Conservation (phyloP, 2,888 invertebrate genomes). For the Ochropacha duplaris region DNA sequence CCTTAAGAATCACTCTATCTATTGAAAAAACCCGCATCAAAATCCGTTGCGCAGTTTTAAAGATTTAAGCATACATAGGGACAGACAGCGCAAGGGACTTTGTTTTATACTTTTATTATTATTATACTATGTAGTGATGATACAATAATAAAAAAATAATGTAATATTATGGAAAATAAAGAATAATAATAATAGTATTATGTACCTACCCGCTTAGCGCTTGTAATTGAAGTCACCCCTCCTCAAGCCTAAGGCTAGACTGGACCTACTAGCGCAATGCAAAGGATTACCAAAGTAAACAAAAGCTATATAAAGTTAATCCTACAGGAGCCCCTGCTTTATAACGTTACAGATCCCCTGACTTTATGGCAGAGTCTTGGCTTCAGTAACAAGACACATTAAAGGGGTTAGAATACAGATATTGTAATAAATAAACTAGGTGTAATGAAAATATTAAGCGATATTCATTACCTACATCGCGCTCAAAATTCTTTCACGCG, state of each 20-base stretch:
- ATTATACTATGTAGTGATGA: too few species aligned
- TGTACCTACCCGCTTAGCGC: conserved; percentile 13
- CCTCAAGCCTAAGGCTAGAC: conserved; percentile 40
- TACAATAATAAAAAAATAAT: too few species aligned
- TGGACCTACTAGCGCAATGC: conserved; percentile 43
- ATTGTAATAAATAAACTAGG: neutral
- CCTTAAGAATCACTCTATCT: too few species aligned
- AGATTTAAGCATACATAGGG: too few species aligned
- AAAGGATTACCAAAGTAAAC: conserved; percentile 67
- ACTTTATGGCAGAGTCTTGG: conserved; percentile 18
- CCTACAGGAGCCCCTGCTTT: conserved; percentile 27
- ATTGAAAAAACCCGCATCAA: too few species aligned
- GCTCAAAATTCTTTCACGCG: too few species aligned
- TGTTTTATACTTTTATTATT: too few species aligned
- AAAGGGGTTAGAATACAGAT: neutral
- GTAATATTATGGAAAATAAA: too few species aligned
- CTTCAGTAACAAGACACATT: neutral
- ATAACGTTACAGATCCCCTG: conserved; percentile 34
- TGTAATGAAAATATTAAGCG: too few species aligned
- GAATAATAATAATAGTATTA: neutral
- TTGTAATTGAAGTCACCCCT: conserved; percentile 32
- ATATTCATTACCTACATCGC: too few species aligned
- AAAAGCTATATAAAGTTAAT: conserved; percentile 61
- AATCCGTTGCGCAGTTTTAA: too few species aligned
- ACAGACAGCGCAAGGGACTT: too few species aligned